A percentile compares a stretch with the other conserved stretches of the same genome.
Evolutionary conservation across 2,113 vertebrate species (phyloP).

Genomic region (Phrynosoma platyrhinos): DNA sequence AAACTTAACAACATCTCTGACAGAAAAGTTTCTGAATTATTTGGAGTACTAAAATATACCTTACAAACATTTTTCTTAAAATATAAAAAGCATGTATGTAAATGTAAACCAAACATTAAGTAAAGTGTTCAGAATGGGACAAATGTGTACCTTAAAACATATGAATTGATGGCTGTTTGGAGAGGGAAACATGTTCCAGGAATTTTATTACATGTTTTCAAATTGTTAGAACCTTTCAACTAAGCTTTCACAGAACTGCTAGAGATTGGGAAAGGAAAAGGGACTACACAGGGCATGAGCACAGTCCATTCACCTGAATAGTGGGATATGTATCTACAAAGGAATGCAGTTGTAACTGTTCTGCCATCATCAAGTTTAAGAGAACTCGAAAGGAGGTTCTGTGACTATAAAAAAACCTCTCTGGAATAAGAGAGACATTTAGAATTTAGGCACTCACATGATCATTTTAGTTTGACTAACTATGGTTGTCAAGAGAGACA

Average conservation of each 20-base stretch:
- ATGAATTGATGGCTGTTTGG: background rate
- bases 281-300: background rate
- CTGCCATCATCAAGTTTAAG: background rate
- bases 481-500: background rate
- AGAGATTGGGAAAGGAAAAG: background rate
- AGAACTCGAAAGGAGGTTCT: background rate
- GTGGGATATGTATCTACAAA: background rate
- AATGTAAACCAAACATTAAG: background rate
- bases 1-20: constrained; percentile 12
- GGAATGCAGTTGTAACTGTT: background rate
- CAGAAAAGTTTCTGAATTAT: constrained; percentile 7
- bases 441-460: background rate
- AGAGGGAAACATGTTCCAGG: background rate
- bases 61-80: constrained; percentile 6
- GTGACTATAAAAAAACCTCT: background rate
- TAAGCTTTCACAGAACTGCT: no score
- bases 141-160: background rate
- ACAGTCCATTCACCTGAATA: background rate
- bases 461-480: background rate
- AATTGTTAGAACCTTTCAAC: background rate
- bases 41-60: background rate
- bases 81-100: background rate
- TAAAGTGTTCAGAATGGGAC: background rate
- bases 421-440: background rate
- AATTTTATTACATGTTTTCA: constrained; percentile 23